Percentiles rank a stretch among this genome's conserved stretches.
phyloP scores from a whole-genome alignment of 2,888 invertebrate genomes.

The Gerosis bhagava region DNA sequence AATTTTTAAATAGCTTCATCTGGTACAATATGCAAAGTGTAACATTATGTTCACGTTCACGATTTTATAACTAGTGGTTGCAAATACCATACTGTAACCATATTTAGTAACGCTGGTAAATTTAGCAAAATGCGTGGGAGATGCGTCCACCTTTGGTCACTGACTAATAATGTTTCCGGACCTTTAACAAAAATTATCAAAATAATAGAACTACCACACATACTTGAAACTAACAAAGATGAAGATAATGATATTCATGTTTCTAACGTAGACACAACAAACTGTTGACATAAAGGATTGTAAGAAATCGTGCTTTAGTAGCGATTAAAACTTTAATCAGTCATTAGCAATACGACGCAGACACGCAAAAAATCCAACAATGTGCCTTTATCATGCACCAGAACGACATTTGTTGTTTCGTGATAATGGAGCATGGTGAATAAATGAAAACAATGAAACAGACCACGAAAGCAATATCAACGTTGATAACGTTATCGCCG shows the following conservation, averaged over 20 bases:
- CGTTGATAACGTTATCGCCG: conserved; percentile 13
- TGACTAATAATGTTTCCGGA: conserved; percentile 65
- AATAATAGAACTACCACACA: no score
- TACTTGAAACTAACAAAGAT: no score
- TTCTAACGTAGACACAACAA: no score
- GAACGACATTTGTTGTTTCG: conserved; percentile 11
- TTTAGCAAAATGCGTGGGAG: conserved; percentile 53
- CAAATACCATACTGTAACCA: conserved; percentile 23
- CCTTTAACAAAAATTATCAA: conserved; percentile 66
- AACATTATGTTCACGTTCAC: no score
- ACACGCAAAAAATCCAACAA: conserved; percentile 14
- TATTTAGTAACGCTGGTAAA: conserved; percentile 26
- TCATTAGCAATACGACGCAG: conserved; percentile 9
- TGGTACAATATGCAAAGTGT: no score
- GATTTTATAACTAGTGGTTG: no score
- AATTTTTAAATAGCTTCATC: no score
- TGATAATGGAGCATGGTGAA: conserved; percentile 13
- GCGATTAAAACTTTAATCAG: conserved; percentile 6
- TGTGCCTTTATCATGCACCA: conserved; percentile 11
- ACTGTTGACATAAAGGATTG: no score
- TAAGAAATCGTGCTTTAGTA: no score
- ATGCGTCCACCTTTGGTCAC: conserved; percentile 63
- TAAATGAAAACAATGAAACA: conserved; percentile 15
- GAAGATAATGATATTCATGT: no score
- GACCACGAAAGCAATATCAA: conserved; percentile 10